Percentiles rank a stretch among this genome's conserved stretches.
Evolutionary conservation across 2,113 vertebrate species (phyloP).

Genomic region (Balaeniceps rex): DNA sequence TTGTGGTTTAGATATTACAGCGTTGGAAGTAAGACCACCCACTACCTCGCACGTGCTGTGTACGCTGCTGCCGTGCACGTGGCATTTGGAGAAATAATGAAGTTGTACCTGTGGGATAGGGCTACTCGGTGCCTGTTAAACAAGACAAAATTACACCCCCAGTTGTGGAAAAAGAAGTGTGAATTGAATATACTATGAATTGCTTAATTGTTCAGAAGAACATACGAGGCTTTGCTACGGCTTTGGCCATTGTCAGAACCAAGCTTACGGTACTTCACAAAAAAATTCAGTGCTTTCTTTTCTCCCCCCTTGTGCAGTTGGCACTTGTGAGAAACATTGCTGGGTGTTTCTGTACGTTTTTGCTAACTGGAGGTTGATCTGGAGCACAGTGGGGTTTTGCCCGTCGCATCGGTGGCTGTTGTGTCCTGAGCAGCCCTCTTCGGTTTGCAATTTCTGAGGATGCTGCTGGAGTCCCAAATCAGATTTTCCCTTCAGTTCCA

Average conservation of each 20-base stretch:
- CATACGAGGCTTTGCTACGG: neutral
- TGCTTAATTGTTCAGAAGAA: neutral
- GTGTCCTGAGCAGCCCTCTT: neutral
- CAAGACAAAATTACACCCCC: neutral
- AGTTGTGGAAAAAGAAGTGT: neutral
- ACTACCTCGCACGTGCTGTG: neutral
- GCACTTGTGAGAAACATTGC: neutral
- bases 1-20: neutral
- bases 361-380: neutral
- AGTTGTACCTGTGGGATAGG: slow-evolving; percentile 11
- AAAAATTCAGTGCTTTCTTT: neutral
- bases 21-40: neutral
- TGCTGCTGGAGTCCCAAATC: slow-evolving; percentile 20
- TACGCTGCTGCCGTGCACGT: neutral
- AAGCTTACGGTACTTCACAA: neutral
- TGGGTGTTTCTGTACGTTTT: neutral
- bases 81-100: neutral
- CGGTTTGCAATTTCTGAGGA: neutral
- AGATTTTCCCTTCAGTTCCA: slow-evolving; percentile 37
- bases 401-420: neutral
- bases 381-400: neutral
- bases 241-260: neutral
- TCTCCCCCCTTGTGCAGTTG: too few species aligned
- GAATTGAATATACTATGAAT: neutral
- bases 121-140: neutral